A percentile compares a stretch with the other conserved stretches of the same genome.
Conservation (phyloP, 2,113 vertebrate species). For the Argyrosomus japonicus region DNA sequence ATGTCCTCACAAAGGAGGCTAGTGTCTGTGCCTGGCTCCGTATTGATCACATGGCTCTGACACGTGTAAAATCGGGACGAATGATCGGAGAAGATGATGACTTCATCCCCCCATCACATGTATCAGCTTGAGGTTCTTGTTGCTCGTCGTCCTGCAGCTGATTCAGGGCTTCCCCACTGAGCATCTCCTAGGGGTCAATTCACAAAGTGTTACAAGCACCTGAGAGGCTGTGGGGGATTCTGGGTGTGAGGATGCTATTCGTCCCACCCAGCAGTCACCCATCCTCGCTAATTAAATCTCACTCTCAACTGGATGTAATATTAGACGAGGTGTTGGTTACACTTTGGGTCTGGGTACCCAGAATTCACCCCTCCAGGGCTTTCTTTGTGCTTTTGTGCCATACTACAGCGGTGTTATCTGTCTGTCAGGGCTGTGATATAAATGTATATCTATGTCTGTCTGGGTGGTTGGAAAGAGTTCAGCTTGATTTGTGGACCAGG, state of each 20-base stretch:
- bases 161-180: slow-evolving; percentile 43
- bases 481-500: slow-evolving; percentile 2
- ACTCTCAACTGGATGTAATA: not conserved
- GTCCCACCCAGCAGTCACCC: slow-evolving; percentile 22
- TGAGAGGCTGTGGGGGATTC: slow-evolving; percentile 33
- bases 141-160: slow-evolving; percentile 31
- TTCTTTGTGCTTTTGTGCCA: slow-evolving; percentile 69
- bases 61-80: slow-evolving; percentile 57
- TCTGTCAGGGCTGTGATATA: slow-evolving; percentile 59
- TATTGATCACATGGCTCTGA: slow-evolving; percentile 81
- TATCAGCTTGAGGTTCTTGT: slow-evolving; percentile 83
- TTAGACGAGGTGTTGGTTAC: slow-evolving; percentile 64
- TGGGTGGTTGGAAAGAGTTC: not conserved
- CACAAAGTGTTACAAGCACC: slow-evolving; percentile 81
- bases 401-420: slow-evolving; percentile 44
- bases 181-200: slow-evolving; percentile 75
- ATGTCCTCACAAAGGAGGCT: slow-evolving; percentile 85
- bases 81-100: slow-evolving; percentile 76
- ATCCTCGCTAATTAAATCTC: slow-evolving; percentile 2
- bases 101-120: slow-evolving; percentile 83
- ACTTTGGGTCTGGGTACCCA: slow-evolving; percentile 71
- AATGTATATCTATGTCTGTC: slow-evolving; percentile 74
- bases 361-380: slow-evolving; percentile 78
- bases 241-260: slow-evolving; percentile 29
- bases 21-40: slow-evolving; percentile 86